Base-by-base conservation (phyloP, 2,113 vertebrate species). In the Oxyura jamaicensis region DNA sequence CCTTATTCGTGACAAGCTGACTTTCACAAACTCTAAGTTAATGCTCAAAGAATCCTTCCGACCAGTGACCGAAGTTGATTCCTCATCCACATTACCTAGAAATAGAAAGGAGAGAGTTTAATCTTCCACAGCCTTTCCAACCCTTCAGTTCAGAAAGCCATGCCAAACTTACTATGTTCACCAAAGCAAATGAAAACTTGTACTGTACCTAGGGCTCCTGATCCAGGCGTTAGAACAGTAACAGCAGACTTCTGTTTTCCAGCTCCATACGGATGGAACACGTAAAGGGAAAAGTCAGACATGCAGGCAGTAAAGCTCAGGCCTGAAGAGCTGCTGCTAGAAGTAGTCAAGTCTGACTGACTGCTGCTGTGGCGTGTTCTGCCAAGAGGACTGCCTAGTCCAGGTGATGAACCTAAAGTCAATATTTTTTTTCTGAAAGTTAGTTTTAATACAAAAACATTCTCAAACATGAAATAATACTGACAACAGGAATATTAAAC, bases 41-140 rank as follows among this genome's bases (percentile, higher is more conserved):
- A 99, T 99, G 86, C 99, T 99, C 75, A 99, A 96, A 58, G 99
- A 99, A 96, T 99, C 99, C 95, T 99, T 99, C n/a, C 99, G 98
- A 77, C 99, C 99, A 0, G 99, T 99, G 69, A 99, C 99, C 0
- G 99, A 99, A 18, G 99, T 98, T 3, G 98, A 98, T 90, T 99
- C 99, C 93, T 99, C 99, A 36, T 99, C 99, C 31, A 99, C 98
- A 3, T 99, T 98, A 71, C 99, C 99, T 99, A 71, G 39, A 92
- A 91, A 60, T 0, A 85, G 35, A 67, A 90, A 56, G 26, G 29
- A 68, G 33, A 55, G 36, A 39, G 25, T 35, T 60, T 44, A 11
- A 56, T 26, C 55, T 36, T 41, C 29, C 29, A 23, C 36, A 33
- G 65, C 31, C 7, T n/a, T 80, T 52, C 59, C 48, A 72, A 12